Conservation (phyloP, 2,113 vertebrate species). For the Mugil cephalus region DNA sequence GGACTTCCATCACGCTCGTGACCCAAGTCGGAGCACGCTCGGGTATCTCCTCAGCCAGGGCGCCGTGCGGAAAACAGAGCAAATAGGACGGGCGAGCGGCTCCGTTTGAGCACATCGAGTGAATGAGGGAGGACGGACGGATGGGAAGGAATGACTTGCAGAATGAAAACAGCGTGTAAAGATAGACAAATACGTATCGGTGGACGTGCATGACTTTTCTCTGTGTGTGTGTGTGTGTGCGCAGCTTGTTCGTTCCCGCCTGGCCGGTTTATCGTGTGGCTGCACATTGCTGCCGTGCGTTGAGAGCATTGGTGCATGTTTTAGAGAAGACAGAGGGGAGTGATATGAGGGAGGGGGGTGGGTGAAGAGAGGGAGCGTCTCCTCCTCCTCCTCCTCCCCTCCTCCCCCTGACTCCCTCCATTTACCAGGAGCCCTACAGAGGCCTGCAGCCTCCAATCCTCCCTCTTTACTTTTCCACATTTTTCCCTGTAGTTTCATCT, state of each 20-base stretch:
- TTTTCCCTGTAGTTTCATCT: slow-evolving; percentile 12
- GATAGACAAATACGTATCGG: slow-evolving; percentile 45
- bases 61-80: background rate
- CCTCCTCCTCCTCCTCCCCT: slow-evolving; percentile 16
- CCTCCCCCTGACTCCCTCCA: background rate
- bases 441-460: slow-evolving; percentile 17
- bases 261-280: slow-evolving; percentile 55
- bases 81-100: background rate
- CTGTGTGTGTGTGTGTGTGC: slow-evolving; percentile 18
- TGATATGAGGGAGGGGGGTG: slow-evolving; percentile 6
- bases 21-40: background rate
- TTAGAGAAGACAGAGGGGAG: slow-evolving; percentile 30
- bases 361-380: background rate
- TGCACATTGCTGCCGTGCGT: slow-evolving; percentile 57
- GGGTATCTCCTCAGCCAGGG: background rate
- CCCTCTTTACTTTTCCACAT: slow-evolving; percentile 15
- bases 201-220: slow-evolving; percentile 8
- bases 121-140: background rate
- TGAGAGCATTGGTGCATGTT: slow-evolving; percentile 47
- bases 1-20: background rate
- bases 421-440: slow-evolving; percentile 23
- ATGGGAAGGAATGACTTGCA: background rate
- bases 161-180: slow-evolving; percentile 33
- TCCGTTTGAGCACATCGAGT: background rate
- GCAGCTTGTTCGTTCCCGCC: slow-evolving; percentile 38